Base-by-base conservation (phyloP, 2,888 invertebrate genomes). In the Dascillus cervinus region DNA sequence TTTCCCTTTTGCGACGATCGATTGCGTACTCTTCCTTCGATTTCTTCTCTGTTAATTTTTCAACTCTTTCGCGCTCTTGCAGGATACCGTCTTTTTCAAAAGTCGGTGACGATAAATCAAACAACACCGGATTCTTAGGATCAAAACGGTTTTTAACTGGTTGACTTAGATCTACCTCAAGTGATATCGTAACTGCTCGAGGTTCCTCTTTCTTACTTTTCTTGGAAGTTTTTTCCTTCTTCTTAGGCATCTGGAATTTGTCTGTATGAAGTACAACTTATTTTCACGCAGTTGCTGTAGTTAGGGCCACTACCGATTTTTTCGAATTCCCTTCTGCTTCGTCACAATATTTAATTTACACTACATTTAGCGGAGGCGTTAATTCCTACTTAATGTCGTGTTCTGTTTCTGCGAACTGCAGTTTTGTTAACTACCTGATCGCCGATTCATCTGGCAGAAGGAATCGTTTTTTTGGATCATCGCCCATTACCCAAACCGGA, bases 401-500 rank as follows among this genome's bases (percentile, higher is more conserved):
- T 46, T 62, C 60, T 22, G 53, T 60, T 49, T 58, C 60, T 33
- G 56, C 52, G 47, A 64, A 62, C 43, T 62, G 60, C 29, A 64
- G 44, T 47, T 61, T 61, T 30, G 63, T 62, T 10, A 53, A 50
- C 43, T 60, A 55, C 15, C 62, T 63, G 38, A 64, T 62, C 3
- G 58, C 53, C 15, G 62, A 60, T 35, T 64, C 62, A 13, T 62
- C 63, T 47, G 64, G 62, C 52, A 64, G 47, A 50, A 64, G 64
- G 52, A 64, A 60, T 14, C 56, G 57, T 47, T 64, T 64, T 13
- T 66, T 69, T 34, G 64, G 66, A 34, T 76, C 72, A 49, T 75
- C 72, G 53, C 62, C 64, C 64, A 85, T 84, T 13, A 85, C 79
- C n/a, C 65, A 84, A 80, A 27, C 84, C 85, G 1, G 85, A 85